Conservation (phyloP, 2,888 invertebrate genomes). For the Pyrochroa serraticornis region DNA sequence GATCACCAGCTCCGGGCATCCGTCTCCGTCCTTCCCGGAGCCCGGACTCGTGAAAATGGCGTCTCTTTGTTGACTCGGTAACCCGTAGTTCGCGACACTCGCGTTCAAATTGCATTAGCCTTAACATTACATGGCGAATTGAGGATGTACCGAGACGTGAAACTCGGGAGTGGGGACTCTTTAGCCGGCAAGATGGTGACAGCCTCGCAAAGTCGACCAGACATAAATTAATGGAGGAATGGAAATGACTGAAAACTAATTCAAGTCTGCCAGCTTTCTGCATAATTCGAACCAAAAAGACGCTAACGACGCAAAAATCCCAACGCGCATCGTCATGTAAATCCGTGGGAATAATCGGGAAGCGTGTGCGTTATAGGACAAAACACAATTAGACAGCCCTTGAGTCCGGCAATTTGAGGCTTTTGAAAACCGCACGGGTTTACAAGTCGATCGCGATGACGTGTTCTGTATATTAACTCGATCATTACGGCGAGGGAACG, state of each 20-base stretch:
- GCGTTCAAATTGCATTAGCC: constrained; percentile 62
- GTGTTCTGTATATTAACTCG: constrained; percentile 53
- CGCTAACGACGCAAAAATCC: background rate
- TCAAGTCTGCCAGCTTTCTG: constrained; percentile 32
- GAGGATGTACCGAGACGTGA: constrained; percentile 61
- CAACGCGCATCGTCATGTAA: background rate
- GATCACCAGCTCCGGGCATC: background rate
- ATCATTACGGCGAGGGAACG: constrained; percentile 47
- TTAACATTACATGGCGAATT: constrained; percentile 63
- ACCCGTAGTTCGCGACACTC: constrained; percentile 57
- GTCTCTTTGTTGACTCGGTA: constrained; percentile 58
- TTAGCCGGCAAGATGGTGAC: constrained; percentile 51
- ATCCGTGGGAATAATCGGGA: no score
- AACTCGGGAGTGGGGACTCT: constrained; percentile 46
- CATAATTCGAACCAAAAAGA: constrained; percentile 30
- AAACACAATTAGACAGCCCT: no score
- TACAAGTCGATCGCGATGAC: constrained; percentile 46
- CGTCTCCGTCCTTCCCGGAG: constrained; percentile 20
- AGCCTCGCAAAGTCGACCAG: constrained; percentile 48
- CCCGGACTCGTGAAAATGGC: constrained; percentile 53
- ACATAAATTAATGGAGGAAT: constrained; percentile 52
- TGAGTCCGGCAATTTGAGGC: constrained; percentile 4
- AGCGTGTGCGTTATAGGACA: no score
- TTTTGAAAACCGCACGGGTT: constrained; percentile 37
- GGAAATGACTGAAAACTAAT: constrained; percentile 45